Evolutionary conservation across 2,113 vertebrate species (phyloP).

Genomic region (Campylorhamphus procurvoides): DNA sequence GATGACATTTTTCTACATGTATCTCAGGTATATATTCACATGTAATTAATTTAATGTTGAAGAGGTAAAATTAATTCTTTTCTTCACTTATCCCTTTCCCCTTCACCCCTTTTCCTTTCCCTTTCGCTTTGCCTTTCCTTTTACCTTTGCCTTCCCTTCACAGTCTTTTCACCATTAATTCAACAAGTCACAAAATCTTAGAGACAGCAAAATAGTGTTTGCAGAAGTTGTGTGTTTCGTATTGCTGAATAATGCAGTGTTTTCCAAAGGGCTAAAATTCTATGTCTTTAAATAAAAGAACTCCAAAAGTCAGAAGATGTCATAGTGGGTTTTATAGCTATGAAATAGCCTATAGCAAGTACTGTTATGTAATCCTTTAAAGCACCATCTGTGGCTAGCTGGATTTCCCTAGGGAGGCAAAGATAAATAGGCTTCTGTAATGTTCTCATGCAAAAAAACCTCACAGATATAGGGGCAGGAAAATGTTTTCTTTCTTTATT

Average conservation of each 20-base stretch:
- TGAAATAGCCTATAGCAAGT: neutral
- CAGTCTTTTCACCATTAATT: neutral
- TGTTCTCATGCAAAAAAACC: neutral
- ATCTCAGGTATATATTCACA: too few species aligned
- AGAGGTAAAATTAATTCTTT: too few species aligned
- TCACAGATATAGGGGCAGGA: neutral
- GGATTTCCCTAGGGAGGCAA: neutral
- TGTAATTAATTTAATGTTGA: too few species aligned
- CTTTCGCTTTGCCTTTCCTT: neutral
- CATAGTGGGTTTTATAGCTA: neutral
- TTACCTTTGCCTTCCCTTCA: neutral
- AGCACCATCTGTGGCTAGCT: neutral
- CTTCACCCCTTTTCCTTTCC: neutral
- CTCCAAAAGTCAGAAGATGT: neutral
- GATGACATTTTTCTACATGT: too few species aligned
- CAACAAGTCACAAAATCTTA: neutral
- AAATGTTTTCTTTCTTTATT: neutral
- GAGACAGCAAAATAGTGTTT: neutral
- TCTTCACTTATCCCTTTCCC: too few species aligned
- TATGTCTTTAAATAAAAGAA: neutral
- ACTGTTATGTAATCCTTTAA: constrained; percentile 34
- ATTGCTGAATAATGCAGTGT: neutral
- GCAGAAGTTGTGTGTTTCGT: neutral
- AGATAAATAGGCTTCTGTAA: constrained; percentile 15
- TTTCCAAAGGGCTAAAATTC: neutral